Conservation (phyloP, 2,888 invertebrate species). For the Campaea margaritaria region DNA sequence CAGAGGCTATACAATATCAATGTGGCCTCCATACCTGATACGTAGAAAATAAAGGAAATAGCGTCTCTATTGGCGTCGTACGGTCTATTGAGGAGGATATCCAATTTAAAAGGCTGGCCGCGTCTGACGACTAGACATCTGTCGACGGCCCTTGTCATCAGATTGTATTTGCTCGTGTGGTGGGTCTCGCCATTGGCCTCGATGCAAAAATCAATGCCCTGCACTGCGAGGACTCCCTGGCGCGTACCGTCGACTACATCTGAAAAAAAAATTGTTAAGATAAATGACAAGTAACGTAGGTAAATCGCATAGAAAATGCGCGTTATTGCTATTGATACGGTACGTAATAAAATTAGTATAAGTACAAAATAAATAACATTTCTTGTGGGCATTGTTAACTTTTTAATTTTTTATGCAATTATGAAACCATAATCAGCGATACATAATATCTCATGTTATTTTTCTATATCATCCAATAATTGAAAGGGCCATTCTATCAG, state of each 20-base stretch:
- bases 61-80: conserved; percentile 91
- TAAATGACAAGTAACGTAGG: neutral
- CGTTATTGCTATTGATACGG: too few relatives aligned
- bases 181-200: conserved; percentile 91
- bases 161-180: conserved; percentile 91
- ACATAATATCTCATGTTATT: too few relatives aligned
- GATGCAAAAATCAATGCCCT: conserved; percentile 90
- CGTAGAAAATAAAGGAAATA: conserved; percentile 93
- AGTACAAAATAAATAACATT: too few relatives aligned
- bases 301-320: too few relatives aligned
- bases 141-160: conserved; percentile 86
- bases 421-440: too few relatives aligned
- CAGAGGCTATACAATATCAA: conserved; percentile 32
- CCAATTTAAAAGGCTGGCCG: conserved; percentile 92
- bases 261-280: conserved; percentile 49
- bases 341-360: too few relatives aligned
- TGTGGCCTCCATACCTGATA: conserved; percentile 84
- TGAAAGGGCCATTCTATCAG: too few relatives aligned
- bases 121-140: conserved; percentile 91
- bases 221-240: conserved; percentile 88
- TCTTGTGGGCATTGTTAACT: too few relatives aligned
- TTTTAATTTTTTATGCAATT: too few relatives aligned
- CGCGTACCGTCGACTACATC: conserved; percentile 79
- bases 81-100: conserved; percentile 89
- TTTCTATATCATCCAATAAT: too few relatives aligned